Evolutionary conservation across 92 coral and sea anemone genomes (phyloP), one percentile per base, ranked within the genome.

Genomic region (Pocillopora meandrina): DNA sequence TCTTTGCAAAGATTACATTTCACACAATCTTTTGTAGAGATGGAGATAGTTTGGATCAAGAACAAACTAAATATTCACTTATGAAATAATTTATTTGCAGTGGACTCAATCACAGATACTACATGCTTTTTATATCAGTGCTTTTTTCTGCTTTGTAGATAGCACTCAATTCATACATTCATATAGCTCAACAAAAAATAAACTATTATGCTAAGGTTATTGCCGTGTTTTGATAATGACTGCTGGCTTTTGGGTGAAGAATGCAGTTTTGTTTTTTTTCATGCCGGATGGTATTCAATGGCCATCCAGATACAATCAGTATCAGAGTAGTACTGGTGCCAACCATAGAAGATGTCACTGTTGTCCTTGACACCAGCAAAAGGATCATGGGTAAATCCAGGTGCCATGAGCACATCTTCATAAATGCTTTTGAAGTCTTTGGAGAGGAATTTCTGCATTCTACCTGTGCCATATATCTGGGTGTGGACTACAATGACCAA

Each of bases 301-400:
- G 95, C 95, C 95, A 92, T 92, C 95, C 95, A 92, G 35, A 92
- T 86, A 75, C 95, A 92, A 31, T 92, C 93, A 14, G 95, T 89
- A 52, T 92, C 95, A 62, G 86, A 82, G 79, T 86, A 92, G 76
- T 92, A 92, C 72, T 92, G 95, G 63, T 92, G 95, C 95, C 95
- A 92, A 42, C 85, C 84, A 63, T 92, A 92, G 64, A 60, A 82
- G 23, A 90, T 67, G 83, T 90, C 65, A 16, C 91, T 91, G 74
- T 62, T 81, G 49, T 82, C 86, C 56, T 83, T 62, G 69, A 86
- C 87, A 13, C 95, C 95, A 31, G 88, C 21, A 76, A 92, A 92
- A 13, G 92, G 92, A 21, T 84, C 85, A 64, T 92, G 95, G 36
- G 95, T 92, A 77, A 89, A 85, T 10, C 95, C 95, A 14, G 92